phyloP scores from a whole-genome alignment of 2,113 vertebrate genomes.

The Psettodes erumei region DNA sequence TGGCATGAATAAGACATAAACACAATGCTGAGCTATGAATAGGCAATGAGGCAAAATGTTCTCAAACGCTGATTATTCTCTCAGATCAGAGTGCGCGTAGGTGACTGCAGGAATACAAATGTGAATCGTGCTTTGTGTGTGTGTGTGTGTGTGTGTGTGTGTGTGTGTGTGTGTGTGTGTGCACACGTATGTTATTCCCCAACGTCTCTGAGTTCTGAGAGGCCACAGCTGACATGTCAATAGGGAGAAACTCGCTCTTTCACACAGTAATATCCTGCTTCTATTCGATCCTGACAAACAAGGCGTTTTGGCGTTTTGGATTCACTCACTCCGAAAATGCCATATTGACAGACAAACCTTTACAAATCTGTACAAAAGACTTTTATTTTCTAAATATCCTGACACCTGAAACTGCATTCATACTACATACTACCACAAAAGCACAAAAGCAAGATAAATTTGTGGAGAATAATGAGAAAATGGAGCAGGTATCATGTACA shows the following conservation, averaged over 20 bases:
- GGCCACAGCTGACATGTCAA: constrained; percentile 67
- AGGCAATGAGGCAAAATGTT: constrained; percentile 70
- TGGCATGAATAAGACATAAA: constrained; percentile 69
- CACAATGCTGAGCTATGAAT: constrained; percentile 70
- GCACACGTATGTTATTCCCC: constrained; percentile 37
- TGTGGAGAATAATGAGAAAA: constrained; percentile 1
- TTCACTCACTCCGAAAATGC: constrained; percentile 50
- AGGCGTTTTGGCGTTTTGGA: constrained; percentile 15
- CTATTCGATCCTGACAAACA: constrained; percentile 22
- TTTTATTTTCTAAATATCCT: not conserved
- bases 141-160: not conserved
- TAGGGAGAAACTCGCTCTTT: constrained; percentile 52
- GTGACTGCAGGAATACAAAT: constrained; percentile 60
- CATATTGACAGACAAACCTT: constrained; percentile 41
- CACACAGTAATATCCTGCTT: constrained; percentile 54
- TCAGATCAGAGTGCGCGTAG: constrained; percentile 62
- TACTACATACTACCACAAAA: not conserved
- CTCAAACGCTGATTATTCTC: constrained; percentile 68
- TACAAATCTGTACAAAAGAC: constrained; percentile 40
- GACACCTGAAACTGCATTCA: not conserved
- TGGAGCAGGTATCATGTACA: not conserved
- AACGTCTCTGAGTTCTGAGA: constrained; percentile 42
- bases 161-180: not conserved
- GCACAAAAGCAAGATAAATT: not conserved
- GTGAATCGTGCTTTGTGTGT: no score